A percentile compares a stretch with the other conserved stretches of the same genome.
Evolutionary conservation across 2,797 vertebrate genomes (phyloP).

Genomic region (Tolypeutes matacus): DNA sequence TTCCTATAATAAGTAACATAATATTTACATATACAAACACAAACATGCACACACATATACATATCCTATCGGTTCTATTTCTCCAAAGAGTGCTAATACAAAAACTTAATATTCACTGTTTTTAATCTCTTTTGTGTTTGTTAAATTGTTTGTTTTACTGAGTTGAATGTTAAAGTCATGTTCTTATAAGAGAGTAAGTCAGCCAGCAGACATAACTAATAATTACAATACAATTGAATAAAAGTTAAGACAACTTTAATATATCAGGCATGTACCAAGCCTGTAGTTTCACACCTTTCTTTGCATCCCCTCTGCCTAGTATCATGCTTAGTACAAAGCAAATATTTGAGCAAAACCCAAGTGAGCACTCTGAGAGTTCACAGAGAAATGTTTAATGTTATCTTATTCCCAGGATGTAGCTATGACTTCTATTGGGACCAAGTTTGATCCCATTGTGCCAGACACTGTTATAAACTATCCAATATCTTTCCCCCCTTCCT

Average conservation of each 20-base stretch:
- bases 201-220: background rate
- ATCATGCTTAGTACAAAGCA: background rate
- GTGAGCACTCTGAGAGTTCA: background rate
- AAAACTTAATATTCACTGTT: background rate
- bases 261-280: background rate
- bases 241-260: slow-evolving; percentile 41
- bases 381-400: background rate
- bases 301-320: background rate
- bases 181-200: background rate
- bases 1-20: too few species aligned
- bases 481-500: background rate
- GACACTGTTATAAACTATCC: background rate
- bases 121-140: background rate
- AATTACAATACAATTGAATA: background rate
- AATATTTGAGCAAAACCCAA: background rate
- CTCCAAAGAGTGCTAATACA: too few species aligned
- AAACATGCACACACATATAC: too few species aligned
- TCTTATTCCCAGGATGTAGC: background rate
- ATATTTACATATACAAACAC: too few species aligned
- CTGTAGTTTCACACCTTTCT: background rate
- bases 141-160: background rate
- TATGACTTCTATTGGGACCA: background rate
- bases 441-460: background rate
- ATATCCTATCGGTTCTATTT: too few species aligned
- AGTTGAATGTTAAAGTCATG: background rate